These are phyloP conservation scores for Fregata magnificens DNA, from an alignment of 2,113 vertebrate species.

Conservation along the genomic window DNA sequence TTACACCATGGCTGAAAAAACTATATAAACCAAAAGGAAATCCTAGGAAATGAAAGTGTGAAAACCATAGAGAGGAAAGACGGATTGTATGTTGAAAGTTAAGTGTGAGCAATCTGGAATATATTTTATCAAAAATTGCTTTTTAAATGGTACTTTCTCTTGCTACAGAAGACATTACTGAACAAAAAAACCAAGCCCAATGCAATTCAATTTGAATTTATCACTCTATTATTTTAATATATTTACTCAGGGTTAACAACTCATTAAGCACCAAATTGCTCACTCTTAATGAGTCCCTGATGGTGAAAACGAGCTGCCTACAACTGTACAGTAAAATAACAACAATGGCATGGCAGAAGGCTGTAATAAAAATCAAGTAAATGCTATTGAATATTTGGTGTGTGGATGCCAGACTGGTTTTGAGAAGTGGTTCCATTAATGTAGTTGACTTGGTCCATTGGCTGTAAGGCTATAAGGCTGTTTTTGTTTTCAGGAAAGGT, in stretches of 20 bases:
- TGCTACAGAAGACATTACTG: constrained; percentile 54
- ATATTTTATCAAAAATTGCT: constrained; percentile 63
- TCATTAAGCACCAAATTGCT: constrained; percentile 78
- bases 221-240: constrained; percentile 77
- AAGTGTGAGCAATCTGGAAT: constrained; percentile 42
- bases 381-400: constrained; percentile 28
- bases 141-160: constrained; percentile 69
- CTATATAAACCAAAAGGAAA: not conserved
- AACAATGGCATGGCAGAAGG: constrained; percentile 38
- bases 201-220: constrained; percentile 71
- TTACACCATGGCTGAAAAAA: not conserved
- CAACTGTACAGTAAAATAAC: constrained; percentile 68
- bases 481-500: not conserved
- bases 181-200: not conserved
- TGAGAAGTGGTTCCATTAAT: not conserved
- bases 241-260: constrained; percentile 79
- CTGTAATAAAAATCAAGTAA: constrained; percentile 66
- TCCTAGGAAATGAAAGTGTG: not conserved
- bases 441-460: not conserved
- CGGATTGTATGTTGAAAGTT: constrained; percentile 35
- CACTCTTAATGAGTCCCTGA: constrained; percentile 70
- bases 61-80: not conserved
- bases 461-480: not conserved
- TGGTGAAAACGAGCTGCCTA: constrained; percentile 67
- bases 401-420: constrained; percentile 6